Base-by-base conservation (phyloP, 1,140 invertebrate species). In the Luehdorfia chinensis region DNA sequence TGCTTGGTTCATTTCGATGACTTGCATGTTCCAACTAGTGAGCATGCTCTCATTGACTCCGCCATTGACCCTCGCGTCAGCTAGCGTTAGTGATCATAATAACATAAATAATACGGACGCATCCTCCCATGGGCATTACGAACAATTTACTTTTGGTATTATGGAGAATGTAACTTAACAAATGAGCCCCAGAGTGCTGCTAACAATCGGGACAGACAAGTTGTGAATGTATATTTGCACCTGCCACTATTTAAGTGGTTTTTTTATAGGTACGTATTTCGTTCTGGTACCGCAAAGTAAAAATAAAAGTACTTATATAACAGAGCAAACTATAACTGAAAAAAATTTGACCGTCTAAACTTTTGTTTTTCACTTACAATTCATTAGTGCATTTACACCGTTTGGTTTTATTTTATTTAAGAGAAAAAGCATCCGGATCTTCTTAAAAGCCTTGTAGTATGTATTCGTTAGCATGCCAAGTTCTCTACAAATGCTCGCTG, bases 41-140 rank as follows among this genome's bases (percentile, higher is more conserved):
- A 63, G 72, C 60, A 79, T 73, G 72, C 60, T 83, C 77, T 81
- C 78, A 78, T 83, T 78, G 76, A 85, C 81, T 83, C 68, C 76
- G 56, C 68, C 55, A 72, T 71, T 85, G 81, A 85, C 81, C 81
- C 56, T 62, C 65, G 64, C 60, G 55, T 59, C 65, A 66, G 48
- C 51, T 53, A 36, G 52, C 63, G 59, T 54, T 54, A 60, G 50
- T 47, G 53, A 73, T 75, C 71, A 69, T 69, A 71, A 78, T 66
- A 78, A 72, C 65, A 71, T 77, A 79, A 79, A 78, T 79, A 79
- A 81, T 75, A 61, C 61, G 58, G 57, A 58, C 55, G 66, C 67
- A 62, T 68, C 65, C 64, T 69, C 78, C 75, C 73, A 45, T 56
- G 66, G 60, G 66, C 50, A 72, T 62, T 66, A 51, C 58, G 44